A percentile compares a stretch with the other conserved stretches of the same genome.
phyloP scores from a whole-genome alignment of 2,797 vertebrate species.

The Alexandromys oeconomus region DNA sequence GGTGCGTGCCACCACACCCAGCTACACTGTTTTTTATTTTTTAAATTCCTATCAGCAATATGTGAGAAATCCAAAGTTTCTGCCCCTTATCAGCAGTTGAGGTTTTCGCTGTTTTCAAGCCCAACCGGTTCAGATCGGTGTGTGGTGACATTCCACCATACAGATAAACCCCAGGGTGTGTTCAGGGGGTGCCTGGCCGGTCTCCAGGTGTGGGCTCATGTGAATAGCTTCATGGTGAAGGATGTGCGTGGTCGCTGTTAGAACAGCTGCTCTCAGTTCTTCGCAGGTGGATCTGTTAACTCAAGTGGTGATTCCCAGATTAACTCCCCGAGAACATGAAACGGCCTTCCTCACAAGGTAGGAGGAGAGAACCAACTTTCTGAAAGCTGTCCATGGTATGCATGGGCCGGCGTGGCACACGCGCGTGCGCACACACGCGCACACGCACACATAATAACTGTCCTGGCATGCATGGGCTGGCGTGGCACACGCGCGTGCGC shows the following conservation, averaged over 20 bases:
- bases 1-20: neutral
- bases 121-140: neutral
- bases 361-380: neutral
- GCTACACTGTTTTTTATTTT: neutral
- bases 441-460: neutral
- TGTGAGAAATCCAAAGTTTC: neutral
- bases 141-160: neutral
- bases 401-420: neutral
- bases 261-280: neutral
- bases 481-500: accelerated
- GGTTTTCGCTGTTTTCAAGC: neutral
- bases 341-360: neutral
- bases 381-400: neutral
- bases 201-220: too few species aligned
- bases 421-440: neutral
- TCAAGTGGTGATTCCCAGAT: neutral
- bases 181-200: neutral
- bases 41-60: neutral
- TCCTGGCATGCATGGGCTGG: neutral
- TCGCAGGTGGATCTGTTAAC: neutral
- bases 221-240: neutral
- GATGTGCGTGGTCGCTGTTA: neutral
- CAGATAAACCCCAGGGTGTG: too few species aligned
- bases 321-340: neutral
- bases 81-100: neutral